Conservation (phyloP, 2,888 invertebrate genomes). For the Agrochola lota region DNA sequence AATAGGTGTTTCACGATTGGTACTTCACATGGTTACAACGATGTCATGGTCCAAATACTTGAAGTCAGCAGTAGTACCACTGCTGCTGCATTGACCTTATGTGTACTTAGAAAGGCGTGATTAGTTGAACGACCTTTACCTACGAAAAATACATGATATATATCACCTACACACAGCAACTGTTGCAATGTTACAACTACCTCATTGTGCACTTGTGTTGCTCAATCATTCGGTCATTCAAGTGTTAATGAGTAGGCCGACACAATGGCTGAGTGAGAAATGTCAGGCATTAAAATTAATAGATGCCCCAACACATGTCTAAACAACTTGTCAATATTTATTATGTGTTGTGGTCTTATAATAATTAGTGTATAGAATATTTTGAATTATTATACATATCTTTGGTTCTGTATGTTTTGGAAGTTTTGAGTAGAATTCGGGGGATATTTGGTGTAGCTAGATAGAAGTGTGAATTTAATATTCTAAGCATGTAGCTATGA, state of each 20-base stretch:
- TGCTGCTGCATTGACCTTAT: constrained; percentile 76
- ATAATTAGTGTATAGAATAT: constrained; percentile 5
- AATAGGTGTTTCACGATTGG: constrained; percentile 36
- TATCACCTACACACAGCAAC: constrained; percentile 78
- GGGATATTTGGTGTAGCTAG: background rate
- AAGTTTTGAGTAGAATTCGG: background rate
- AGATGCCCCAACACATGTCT: constrained; percentile 64
- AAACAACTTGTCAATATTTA: constrained; percentile 58
- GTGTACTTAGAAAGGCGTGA: constrained; percentile 79
- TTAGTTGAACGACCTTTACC: constrained; percentile 75
- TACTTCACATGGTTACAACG: constrained; percentile 48
- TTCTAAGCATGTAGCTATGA: background rate
- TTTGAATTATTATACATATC: background rate
- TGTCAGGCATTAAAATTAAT: constrained; percentile 64
- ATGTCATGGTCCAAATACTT: constrained; percentile 72
- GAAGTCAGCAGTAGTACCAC: constrained; percentile 59
- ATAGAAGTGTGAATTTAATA: background rate
- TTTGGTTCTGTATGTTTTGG: background rate
- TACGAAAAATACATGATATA: constrained; percentile 66
- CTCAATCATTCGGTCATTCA: constrained; percentile 68
- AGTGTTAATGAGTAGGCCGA: constrained; percentile 72
- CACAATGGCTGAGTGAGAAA: constrained; percentile 70
- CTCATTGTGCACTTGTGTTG: constrained; percentile 60
- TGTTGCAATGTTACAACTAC: constrained; percentile 59
- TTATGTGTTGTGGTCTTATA: constrained; percentile 20